Evolutionary conservation across 1,140 invertebrate genomes (phyloP).

Genomic region (Drosophila pectinifera): DNA sequence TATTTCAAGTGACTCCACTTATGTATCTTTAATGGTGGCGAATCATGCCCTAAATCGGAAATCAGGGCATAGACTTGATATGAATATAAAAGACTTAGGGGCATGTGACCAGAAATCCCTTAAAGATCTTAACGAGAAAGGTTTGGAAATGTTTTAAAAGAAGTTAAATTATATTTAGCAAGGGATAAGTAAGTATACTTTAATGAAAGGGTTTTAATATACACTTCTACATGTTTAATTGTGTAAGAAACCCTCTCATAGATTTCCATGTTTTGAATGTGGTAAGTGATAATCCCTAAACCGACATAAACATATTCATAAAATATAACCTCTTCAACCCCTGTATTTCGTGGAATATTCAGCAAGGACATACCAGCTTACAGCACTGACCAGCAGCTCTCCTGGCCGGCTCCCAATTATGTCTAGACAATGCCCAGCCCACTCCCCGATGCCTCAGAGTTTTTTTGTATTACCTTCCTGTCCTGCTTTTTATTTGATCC

Average conservation of each 20-base stretch:
- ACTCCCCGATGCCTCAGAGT: constrained; percentile 15
- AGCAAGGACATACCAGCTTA: constrained; percentile 2
- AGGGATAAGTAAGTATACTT: no score
- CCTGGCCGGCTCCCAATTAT: constrained; percentile 46
- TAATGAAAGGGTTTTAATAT: no score
- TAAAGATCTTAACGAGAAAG: background rate
- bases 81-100: constrained; percentile 10
- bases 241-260: background rate
- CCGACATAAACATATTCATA: background rate
- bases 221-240: background rate
- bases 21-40: constrained; percentile 44
- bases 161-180: background rate
- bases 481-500: background rate
- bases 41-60: constrained; percentile 32
- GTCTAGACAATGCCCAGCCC: constrained; percentile 58
- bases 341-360: constrained; percentile 15
- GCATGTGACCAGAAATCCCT: background rate
- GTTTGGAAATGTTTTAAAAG: background rate
- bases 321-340: constrained; percentile 1
- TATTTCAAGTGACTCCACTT: constrained; percentile 37
- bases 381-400: constrained; percentile 6
- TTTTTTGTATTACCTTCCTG: constrained; percentile 40
- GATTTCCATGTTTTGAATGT: no score
- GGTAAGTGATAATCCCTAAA: background rate
- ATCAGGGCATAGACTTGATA: constrained; percentile 21